These are phyloP conservation scores for Bujurquina vittata DNA, from an alignment of 2,113 vertebrate species.

Conservation along the genomic window DNA sequence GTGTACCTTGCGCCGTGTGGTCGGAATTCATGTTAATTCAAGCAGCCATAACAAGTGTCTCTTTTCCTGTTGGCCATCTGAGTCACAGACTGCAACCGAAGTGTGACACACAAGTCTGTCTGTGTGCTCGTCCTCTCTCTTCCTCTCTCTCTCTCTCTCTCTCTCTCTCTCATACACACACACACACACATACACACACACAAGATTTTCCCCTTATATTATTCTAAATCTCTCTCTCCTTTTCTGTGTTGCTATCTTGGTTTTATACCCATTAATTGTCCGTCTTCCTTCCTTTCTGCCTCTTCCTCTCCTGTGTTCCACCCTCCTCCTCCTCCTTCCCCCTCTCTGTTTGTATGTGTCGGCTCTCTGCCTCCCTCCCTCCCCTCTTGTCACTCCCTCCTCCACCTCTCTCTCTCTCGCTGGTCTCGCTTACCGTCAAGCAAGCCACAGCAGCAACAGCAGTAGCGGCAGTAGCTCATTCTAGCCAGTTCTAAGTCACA, in stretches of 20 bases:
- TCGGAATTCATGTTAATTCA: slow-evolving; percentile 52
- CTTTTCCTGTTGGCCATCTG: slow-evolving; percentile 69
- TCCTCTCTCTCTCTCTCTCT: not conserved
- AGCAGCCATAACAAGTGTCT: slow-evolving; percentile 64
- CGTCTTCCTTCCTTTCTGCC: slow-evolving; percentile 62
- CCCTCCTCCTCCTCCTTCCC: slow-evolving; percentile 31
- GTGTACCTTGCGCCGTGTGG: not conserved
- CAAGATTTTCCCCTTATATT: not conserved
- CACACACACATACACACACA: not conserved
- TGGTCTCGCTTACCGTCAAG: slow-evolving; percentile 58
- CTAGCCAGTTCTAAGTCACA: slow-evolving; percentile 62
- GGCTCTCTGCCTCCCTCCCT: slow-evolving; percentile 60
- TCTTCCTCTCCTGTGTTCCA: slow-evolving; percentile 61
- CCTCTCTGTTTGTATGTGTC: slow-evolving; percentile 54
- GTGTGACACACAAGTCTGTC: slow-evolving; percentile 67
- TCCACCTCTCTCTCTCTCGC: slow-evolving; percentile 8
- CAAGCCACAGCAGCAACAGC: slow-evolving; percentile 66
- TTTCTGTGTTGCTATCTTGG: slow-evolving; percentile 50
- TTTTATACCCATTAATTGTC: slow-evolving; percentile 61
- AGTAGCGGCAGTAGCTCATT: slow-evolving; percentile 50
- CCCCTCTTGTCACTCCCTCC: slow-evolving; percentile 41
- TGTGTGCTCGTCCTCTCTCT: not conserved
- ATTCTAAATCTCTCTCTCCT: slow-evolving; percentile 15
- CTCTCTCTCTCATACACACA: too few species aligned
- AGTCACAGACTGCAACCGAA: slow-evolving; percentile 70